These are phyloP conservation scores for Malacosoma neustria DNA, from an alignment of 2,888 invertebrate species.

Conservation along the genomic window DNA sequence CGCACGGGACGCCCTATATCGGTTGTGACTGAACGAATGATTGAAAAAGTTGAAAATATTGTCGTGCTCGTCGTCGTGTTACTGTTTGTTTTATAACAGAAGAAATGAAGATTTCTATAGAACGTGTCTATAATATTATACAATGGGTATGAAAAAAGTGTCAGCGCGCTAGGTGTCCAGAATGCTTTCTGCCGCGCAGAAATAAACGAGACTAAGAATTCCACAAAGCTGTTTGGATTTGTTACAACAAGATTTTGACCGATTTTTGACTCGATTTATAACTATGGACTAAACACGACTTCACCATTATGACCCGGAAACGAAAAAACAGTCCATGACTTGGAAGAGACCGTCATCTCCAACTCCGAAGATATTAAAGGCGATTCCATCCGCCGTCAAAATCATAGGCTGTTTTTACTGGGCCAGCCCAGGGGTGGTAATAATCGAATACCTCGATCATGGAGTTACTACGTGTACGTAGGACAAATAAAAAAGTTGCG, in stretches of 20 bases:
- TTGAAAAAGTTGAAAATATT: no score
- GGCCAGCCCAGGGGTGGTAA: not conserved
- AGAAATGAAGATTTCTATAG: no score
- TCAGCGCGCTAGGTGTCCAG: no score
- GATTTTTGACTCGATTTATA: not conserved
- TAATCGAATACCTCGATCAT: not conserved
- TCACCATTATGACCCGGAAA: not conserved
- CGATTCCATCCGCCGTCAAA: not conserved
- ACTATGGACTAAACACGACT: not conserved
- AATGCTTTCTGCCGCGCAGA: no score
- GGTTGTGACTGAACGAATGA: not conserved
- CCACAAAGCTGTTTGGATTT: no score
- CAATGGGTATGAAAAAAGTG: no score
- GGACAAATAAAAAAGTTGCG: not conserved
- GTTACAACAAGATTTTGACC: not conserved
- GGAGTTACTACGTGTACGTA: not conserved
- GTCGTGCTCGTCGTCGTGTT: no score
- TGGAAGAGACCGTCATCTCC: not conserved
- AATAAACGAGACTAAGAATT: no score
- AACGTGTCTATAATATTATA: no score
- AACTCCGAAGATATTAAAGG: not conserved
- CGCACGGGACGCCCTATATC: not conserved
- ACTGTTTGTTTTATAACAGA: no score
- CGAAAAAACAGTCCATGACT: not conserved
- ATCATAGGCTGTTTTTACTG: not conserved